phyloP scores from a whole-genome alignment of 2,888 invertebrate genomes.

The Melipona bicolor region DNA sequence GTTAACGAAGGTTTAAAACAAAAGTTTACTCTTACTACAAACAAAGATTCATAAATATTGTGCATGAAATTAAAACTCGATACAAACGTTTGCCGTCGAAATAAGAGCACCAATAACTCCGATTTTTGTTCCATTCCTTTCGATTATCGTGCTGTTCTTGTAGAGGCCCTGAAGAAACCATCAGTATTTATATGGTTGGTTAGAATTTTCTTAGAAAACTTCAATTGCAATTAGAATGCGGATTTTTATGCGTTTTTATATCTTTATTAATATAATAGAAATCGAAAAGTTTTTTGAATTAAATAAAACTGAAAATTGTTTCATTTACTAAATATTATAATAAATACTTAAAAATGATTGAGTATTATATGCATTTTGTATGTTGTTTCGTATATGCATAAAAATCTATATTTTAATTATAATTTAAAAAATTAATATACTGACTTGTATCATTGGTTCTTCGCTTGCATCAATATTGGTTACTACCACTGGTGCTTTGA shows the following conservation, averaged over 20 bases:
- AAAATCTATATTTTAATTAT: too few relatives aligned
- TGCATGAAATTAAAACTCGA: background rate
- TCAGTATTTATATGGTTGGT: background rate
- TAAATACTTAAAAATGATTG: too few relatives aligned
- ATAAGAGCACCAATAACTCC: slow-evolving; percentile 93
- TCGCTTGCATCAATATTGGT: slow-evolving; percentile 90
- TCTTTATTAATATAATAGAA: too few relatives aligned
- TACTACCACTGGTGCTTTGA: slow-evolving; percentile 89
- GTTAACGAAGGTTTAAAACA: slow-evolving; percentile 1
- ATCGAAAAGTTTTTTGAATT: too few relatives aligned
- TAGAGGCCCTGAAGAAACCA: slow-evolving; percentile 85
- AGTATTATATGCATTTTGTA: too few relatives aligned
- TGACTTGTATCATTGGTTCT: slow-evolving; percentile 87
- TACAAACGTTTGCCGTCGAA: slow-evolving; percentile 87
- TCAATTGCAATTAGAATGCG: background rate
- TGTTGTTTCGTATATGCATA: too few relatives aligned
- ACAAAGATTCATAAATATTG: too few relatives aligned
- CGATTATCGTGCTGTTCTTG: slow-evolving; percentile 88
- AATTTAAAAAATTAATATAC: background rate
- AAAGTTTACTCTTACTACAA: background rate
- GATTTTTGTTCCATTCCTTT: slow-evolving; percentile 87
- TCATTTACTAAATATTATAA: too few relatives aligned
- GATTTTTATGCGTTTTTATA: too few relatives aligned
- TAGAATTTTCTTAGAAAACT: background rate
- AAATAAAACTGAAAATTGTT: too few relatives aligned